Conservation (phyloP, 2,888 invertebrate genomes). For the Drosophila meridionalis region DNA sequence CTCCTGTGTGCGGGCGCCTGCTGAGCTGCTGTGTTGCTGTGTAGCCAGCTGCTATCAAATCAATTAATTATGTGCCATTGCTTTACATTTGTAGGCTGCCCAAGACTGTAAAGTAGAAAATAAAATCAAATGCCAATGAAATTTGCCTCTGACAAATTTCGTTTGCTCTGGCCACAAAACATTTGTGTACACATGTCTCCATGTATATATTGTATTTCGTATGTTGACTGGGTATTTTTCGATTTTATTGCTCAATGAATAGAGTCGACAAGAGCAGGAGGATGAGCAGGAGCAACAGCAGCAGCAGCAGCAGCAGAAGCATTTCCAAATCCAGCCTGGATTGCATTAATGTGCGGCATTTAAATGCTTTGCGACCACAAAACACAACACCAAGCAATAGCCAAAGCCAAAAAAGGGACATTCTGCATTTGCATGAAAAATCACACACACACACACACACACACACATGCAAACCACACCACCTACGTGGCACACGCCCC, state of each 20-base stretch:
- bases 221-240: conserved; percentile 51
- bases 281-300: background rate
- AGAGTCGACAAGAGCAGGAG: background rate
- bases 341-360: conserved; percentile 75
- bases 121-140: conserved; percentile 47
- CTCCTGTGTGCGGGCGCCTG: conserved; percentile 1
- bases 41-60: conserved; percentile 39
- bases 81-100: conserved; percentile 25
- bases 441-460: conserved; percentile 24
- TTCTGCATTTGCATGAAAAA: conserved; percentile 73
- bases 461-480: conserved; percentile 12
- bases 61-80: conserved; percentile 59
- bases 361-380: conserved; percentile 75
- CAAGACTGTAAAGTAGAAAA: conserved; percentile 18
- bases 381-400: conserved; percentile 73
- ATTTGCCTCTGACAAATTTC: conserved; percentile 50
- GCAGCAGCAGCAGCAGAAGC: conserved; percentile 2
- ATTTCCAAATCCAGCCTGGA: conserved; percentile 45
- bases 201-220: background rate
- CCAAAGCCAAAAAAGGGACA: conserved; percentile 56
- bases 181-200: conserved; percentile 22
- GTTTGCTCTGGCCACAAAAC: conserved; percentile 27
- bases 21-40: background rate
- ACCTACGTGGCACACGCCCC: conserved; percentile 7
- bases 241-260: conserved; percentile 76